Conservation (phyloP, 30 jellyfish, hydroid and myxozoan species). For the Catostylus mosaicus region DNA sequence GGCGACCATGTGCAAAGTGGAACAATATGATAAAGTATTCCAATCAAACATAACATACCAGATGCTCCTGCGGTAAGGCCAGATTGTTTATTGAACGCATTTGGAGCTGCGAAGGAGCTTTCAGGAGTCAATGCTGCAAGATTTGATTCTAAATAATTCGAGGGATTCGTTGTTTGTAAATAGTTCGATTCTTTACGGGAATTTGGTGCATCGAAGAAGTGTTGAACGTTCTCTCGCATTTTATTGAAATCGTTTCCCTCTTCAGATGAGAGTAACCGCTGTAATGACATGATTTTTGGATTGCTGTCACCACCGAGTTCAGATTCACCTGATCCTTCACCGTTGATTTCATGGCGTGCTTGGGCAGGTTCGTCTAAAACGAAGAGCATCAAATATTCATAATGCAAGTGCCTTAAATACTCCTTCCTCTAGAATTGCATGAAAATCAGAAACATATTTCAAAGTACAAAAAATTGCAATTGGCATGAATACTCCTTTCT, state of each 20-base stretch:
- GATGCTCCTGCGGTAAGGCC: constrained; percentile 73
- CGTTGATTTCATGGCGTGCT: constrained; percentile 29
- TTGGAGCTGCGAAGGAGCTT: constrained; percentile 61
- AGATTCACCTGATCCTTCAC: constrained; percentile 54
- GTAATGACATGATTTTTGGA: constrained; percentile 53
- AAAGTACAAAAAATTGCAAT: too few species aligned
- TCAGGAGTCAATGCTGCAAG: constrained; percentile 96
- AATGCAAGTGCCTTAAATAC: too few species aligned
- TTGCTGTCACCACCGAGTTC: constrained; percentile 5
- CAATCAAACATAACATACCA: too few species aligned
- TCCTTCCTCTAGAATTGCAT: too few species aligned
- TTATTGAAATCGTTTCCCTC: constrained; percentile 70
- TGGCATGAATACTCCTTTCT: too few species aligned
- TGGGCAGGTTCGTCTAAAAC: constrained; percentile 27
- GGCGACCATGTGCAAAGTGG: background rate
- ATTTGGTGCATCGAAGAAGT: constrained; percentile 44
- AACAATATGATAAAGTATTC: background rate
- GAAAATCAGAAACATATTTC: too few species aligned
- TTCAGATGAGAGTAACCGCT: constrained; percentile 57
- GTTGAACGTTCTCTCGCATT: constrained; percentile 59
- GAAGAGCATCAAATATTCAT: background rate
- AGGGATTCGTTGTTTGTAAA: constrained; percentile 39
- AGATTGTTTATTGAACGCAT: constrained; percentile 57
- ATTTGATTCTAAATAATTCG: constrained; percentile 76
- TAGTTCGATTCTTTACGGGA: constrained; percentile 24